Base-by-base conservation (phyloP, 1,140 invertebrate genomes). In the Habropoda laboriosa region DNA sequence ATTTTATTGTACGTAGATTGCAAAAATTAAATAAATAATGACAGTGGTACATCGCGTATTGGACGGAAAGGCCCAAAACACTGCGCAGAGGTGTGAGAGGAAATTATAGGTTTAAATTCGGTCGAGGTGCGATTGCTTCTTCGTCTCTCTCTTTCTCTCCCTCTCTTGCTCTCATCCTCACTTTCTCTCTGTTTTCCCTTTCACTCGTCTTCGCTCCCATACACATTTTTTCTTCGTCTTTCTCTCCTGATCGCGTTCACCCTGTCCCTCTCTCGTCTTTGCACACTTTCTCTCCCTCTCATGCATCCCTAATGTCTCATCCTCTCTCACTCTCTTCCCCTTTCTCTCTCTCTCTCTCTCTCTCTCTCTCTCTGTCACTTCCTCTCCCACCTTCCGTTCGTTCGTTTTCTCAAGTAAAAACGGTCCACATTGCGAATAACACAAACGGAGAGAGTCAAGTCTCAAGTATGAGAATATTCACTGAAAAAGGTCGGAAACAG, bases 1-100 rank as follows among this genome's bases (percentile, higher is more conserved):
- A 91, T 92, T 92, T 92, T 92, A 92, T 92, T 92, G 89, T 92
- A 92, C 87, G 90, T 91, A 92, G 90, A 89, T 92, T 92, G 91
- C 90, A 92, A 92, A 92, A 92, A 91, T 86, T 90, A 92, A 92
- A 91, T 91, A 91, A 92, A 92, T 90, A 88, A 92, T 92, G 91
- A 92, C 88, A 92, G 89, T 91, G 90, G 87, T 92, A 92, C 89
- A 92, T 92, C 89, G 90, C 90, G 90, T 89, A 89, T 90, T 92
- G 91, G 91, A 92, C 90, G 91, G 91, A 92, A 89, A 88, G 85
- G 91, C 91, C 91, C 91, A 92, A 92, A 92, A 92, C 90, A 91
- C 91, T 91, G 87, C 90, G 91, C 91, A 92, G 89, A 91, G 89
- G 87, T 91, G 90, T 91, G 86, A 90, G 91, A 92, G 89, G 88